Conservation (phyloP, 1,140 invertebrate species). For the Plectrocnemia conspersa region DNA sequence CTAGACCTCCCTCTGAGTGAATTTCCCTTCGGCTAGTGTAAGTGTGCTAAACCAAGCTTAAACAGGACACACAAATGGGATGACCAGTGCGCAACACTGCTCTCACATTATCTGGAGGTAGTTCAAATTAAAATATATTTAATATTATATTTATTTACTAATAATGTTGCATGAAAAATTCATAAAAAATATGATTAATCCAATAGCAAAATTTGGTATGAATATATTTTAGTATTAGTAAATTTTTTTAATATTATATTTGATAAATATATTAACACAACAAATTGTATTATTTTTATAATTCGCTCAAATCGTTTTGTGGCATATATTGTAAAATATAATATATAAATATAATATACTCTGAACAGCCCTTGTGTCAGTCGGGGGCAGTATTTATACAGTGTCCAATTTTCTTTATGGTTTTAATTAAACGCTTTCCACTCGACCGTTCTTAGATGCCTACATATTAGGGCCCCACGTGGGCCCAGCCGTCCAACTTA, state of each 20-base stretch:
- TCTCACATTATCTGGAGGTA: slow-evolving; percentile 27
- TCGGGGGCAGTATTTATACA: slow-evolving; percentile 31
- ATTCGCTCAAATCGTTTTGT: not conserved
- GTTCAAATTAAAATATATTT: slow-evolving; percentile 13
- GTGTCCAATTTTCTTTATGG: slow-evolving; percentile 37
- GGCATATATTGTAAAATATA: slow-evolving; percentile 1
- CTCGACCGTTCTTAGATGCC: slow-evolving; percentile 33
- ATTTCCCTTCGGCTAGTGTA: slow-evolving; percentile 7
- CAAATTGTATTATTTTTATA: not conserved
- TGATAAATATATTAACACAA: not conserved
- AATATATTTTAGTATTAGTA: not conserved
- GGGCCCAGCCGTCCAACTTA: not conserved
- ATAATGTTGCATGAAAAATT: no score
- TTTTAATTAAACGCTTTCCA: slow-evolving; percentile 37
- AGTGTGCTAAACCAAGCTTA: slow-evolving; percentile 33
- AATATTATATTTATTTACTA: no score
- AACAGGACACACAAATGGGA: slow-evolving; percentile 30
- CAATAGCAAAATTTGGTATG: no score
- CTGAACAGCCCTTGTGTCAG: slow-evolving; percentile 20
- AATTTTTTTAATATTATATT: not conserved
- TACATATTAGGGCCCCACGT: slow-evolving; percentile 26
- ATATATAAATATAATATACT: not conserved
- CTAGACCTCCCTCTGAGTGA: slow-evolving; percentile 11
- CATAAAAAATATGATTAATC: no score
- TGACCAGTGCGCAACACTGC: slow-evolving; percentile 30